Base-by-base conservation (phyloP, 2,888 invertebrate genomes). In the Cantharis lateralis region DNA sequence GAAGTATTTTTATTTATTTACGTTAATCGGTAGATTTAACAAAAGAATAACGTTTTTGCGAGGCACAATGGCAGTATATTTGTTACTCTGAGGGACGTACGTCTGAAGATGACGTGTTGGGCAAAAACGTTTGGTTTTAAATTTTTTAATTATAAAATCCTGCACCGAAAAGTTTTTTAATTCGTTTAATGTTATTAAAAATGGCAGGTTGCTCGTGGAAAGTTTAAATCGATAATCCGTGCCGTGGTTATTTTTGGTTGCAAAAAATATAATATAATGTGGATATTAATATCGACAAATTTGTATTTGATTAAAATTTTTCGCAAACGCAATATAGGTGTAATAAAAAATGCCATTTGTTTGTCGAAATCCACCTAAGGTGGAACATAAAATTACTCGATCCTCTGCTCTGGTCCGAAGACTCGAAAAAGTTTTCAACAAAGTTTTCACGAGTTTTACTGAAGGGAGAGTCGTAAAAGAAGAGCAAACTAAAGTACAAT, bases 391-490 rank as follows among this genome's bases (percentile, higher is more conserved):
- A 70, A 48, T 63, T 69, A 68, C 62, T 76, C 71, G 10, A 74
- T 71, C 62, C 64, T 70, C 20, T 64, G 64, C 69, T 70, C 62
- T 64, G 62, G 66, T 76, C 72, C 76, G 70, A 70, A 62, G 28
- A 66, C 16, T 66, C 68, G 71, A 82, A 84, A 84, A 84, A 82
- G 79, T 80, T 82, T 78, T 76, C 75, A 79, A 82, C 80, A 82
- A 83, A 84, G 81, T 84, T 83, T 81, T 82, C 84, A 80, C 75
- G 80, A 84, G 83, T 84, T 83, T 80, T 79, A 79, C 79, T 79
- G 80, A 80, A 79, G 80, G 82, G 84, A 85, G 84, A 84, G 83
- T 85, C 85, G 83, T 85, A 86, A 86, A 87, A 86, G 84, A 84
- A 84, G 81, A 82, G 83, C 80, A 82, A 83, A 82, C 81, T 83